Conservation (phyloP, 2,797 vertebrate genomes). For the Gobionotothen gibberifrons region DNA sequence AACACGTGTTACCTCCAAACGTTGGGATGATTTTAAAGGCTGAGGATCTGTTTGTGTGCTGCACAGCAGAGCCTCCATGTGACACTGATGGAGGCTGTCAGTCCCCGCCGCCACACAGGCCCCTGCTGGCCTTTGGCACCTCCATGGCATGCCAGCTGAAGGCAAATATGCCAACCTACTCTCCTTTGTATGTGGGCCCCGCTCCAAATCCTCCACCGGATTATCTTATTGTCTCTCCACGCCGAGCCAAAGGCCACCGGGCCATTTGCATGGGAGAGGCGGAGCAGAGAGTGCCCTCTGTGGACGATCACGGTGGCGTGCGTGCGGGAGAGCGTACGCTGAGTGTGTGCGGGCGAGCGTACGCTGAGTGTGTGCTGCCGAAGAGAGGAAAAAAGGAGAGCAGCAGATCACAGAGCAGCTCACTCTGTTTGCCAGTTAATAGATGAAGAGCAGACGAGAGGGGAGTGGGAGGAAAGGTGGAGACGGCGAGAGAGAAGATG, state of each 20-base stretch:
- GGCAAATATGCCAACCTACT: conserved; percentile 68
- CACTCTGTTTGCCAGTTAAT: conserved; percentile 58
- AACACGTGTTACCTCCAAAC: background rate
- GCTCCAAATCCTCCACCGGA: conserved; percentile 59
- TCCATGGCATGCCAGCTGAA: conserved; percentile 66
- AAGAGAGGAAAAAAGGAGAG: conserved; percentile 29
- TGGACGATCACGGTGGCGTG: conserved; percentile 18
- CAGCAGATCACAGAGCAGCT: conserved; percentile 52
- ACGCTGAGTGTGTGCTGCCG: conserved; percentile 2
- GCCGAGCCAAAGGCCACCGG: conserved; percentile 46
- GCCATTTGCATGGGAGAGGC: conserved; percentile 66
- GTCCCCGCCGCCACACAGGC: conserved; percentile 26
- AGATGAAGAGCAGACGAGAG: conserved; percentile 53
- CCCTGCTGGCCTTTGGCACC: conserved; percentile 50
- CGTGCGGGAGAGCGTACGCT: background rate
- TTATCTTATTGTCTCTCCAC: conserved; percentile 63
- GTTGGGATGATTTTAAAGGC: conserved; percentile 1
- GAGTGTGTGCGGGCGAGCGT: conserved; percentile 13
- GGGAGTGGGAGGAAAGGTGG: conserved; percentile 57
- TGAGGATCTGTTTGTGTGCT: conserved; percentile 14
- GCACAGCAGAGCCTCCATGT: conserved; percentile 16
- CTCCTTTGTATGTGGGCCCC: conserved; percentile 51
- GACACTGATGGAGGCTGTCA: conserved; percentile 45
- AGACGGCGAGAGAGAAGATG: conserved; percentile 46
- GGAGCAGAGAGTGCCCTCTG: conserved; percentile 49